phyloP scores from a whole-genome alignment of 2,888 invertebrate species.

The Cistogaster globosa region DNA sequence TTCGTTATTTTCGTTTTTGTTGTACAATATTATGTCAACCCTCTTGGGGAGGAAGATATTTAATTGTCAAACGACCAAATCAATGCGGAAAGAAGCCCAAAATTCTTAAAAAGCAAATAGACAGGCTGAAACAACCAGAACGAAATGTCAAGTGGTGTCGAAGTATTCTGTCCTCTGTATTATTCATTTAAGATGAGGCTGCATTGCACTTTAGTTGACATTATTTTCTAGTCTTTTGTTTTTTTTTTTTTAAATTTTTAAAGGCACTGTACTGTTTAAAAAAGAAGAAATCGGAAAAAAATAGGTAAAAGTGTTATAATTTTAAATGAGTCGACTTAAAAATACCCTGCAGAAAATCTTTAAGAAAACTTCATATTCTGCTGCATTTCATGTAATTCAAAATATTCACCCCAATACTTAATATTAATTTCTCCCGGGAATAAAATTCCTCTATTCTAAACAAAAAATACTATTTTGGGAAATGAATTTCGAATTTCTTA shows the following conservation, averaged over 20 bases:
- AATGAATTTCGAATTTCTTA: no score
- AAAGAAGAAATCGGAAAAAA: conserved; percentile 14
- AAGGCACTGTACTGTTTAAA: conserved; percentile 20
- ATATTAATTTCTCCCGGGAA: no score
- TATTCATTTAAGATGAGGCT: conserved; percentile 45
- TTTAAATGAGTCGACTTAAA: conserved; percentile 3
- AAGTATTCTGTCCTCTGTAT: conserved; percentile 58
- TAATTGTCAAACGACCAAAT: conserved; percentile 70
- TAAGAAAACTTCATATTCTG: no score
- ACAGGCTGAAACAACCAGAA: conserved; percentile 50
- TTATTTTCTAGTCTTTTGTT: conserved; percentile 52
- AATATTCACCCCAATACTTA: no score
- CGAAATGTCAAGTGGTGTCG: conserved; percentile 69
- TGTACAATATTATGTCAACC: conserved; percentile 52
- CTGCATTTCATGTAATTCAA: no score
- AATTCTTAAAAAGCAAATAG: conserved; percentile 59
- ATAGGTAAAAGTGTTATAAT: conserved; percentile 26
- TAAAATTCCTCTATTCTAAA: no score
- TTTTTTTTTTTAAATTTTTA: conserved; percentile 6
- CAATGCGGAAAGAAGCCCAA: conserved; percentile 71
- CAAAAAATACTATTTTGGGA: no score
- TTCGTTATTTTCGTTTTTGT: neutral
- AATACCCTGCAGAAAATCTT: neutral
- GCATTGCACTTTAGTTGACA: conserved; percentile 65
- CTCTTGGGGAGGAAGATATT: conserved; percentile 60